A percentile compares a stretch with the other conserved stretches of the same genome.
These are phyloP conservation scores for Perca flavescens DNA, from an alignment of 2,113 vertebrate genomes.

Conservation along the genomic window DNA sequence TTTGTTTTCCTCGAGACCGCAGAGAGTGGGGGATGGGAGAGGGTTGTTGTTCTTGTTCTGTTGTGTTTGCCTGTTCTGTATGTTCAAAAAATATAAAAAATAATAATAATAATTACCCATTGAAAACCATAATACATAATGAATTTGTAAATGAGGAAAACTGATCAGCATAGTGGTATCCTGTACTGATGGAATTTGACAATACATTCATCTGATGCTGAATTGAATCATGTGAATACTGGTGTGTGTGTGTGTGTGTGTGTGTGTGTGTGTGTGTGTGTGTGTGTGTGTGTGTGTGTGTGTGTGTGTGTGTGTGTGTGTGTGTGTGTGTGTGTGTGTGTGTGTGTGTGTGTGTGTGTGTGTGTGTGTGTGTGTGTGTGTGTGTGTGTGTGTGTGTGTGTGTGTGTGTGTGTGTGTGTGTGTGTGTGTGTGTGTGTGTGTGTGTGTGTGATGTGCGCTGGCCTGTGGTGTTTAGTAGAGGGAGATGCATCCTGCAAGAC, in stretches of 20 bases:
- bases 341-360: constrained; percentile 7
- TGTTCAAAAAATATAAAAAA: too few relatives aligned
- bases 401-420: constrained; percentile 53
- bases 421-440: constrained; percentile 28
- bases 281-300: constrained; percentile 56
- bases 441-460: constrained; percentile 84
- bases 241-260: neutral
- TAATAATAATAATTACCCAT: too few relatives aligned
- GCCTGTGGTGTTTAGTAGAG: constrained; percentile 97
- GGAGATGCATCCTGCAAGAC: constrained; percentile 96
- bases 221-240: neutral
- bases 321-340: neutral
- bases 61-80: too few relatives aligned
- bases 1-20: too few relatives aligned
- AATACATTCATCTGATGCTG: neutral
- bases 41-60: too few relatives aligned
- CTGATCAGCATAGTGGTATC: neutral
- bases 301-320: neutral
- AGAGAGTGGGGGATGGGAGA: too few relatives aligned
- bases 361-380: neutral
- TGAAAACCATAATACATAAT: too few relatives aligned
- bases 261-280: constrained; percentile 29
- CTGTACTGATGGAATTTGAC: neutral
- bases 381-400: constrained; percentile 21
- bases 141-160: neutral